Percentiles rank a stretch among this genome's conserved stretches.
Conservation (phyloP, 2,797 vertebrate genomes). For the Atherinosoma microstoma region DNA sequence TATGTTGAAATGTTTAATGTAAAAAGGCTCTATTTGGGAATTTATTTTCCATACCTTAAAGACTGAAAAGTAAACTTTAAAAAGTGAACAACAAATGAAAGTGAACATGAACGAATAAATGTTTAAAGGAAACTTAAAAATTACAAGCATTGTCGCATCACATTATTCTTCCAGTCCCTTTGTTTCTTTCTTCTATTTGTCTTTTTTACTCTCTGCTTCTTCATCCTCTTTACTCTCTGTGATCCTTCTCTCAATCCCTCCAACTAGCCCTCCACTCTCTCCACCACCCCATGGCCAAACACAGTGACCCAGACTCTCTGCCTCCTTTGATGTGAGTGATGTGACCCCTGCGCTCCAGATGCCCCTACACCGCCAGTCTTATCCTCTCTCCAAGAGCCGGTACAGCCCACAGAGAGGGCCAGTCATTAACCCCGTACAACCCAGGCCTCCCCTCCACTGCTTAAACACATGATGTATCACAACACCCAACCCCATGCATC, state of each 20-base stretch:
- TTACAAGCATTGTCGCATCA: conserved; percentile 25
- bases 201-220: conserved; percentile 54
- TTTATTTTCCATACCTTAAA: background rate
- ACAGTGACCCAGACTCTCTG: conserved; percentile 79
- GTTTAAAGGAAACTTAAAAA: conserved; percentile 31
- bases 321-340: conserved; percentile 87
- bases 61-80: background rate
- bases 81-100: background rate
- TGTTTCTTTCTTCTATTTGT: conserved; percentile 44
- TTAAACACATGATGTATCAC: conserved; percentile 86
- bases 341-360: conserved; percentile 83
- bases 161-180: conserved; percentile 36
- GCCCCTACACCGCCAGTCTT: conserved; percentile 81
- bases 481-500: conserved; percentile 57
- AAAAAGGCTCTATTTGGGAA: conserved; percentile 2
- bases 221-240: conserved; percentile 55
- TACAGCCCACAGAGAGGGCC: conserved; percentile 75
- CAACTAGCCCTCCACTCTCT: conserved; percentile 50
- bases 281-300: conserved; percentile 72
- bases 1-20: background rate
- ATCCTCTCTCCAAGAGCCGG: conserved; percentile 78
- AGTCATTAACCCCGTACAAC: conserved; percentile 85
- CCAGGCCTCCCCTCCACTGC: conserved; percentile 75
- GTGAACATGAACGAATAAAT: conserved; percentile 18
- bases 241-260: conserved; percentile 56